Evolutionary conservation across 2,888 invertebrate genomes (phyloP).

Genomic region (Drosophila robusta): DNA sequence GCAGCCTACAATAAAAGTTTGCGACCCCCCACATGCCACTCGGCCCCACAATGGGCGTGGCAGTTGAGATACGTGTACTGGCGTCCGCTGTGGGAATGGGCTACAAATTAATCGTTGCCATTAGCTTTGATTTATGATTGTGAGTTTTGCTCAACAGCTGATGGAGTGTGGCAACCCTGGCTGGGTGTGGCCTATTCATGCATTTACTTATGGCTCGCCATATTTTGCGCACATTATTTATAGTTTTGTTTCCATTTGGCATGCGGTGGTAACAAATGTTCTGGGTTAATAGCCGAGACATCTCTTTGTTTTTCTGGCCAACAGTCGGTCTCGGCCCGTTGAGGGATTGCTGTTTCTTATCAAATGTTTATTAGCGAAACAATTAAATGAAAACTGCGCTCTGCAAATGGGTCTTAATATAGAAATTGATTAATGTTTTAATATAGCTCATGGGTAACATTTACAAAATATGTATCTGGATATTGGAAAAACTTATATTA

Average conservation of each 20-base stretch:
- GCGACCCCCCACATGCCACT: background rate
- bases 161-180: constrained; percentile 19
- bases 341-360: constrained; percentile 1
- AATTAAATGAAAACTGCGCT: background rate
- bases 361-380: constrained; percentile 1
- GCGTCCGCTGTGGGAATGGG: constrained; percentile 28
- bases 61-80: constrained; percentile 4
- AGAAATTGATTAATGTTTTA: background rate
- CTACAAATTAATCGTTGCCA: constrained; percentile 72
- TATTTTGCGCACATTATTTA: constrained; percentile 72
- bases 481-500: too few species aligned
- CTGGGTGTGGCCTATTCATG: constrained; percentile 25
- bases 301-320: constrained; percentile 20
- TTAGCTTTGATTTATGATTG: constrained; percentile 71
- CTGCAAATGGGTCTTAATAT: background rate
- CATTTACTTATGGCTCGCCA: constrained; percentile 53
- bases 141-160: constrained; percentile 35
- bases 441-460: too few species aligned
- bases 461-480: too few species aligned
- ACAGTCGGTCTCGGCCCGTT: background rate
- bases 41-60: constrained; percentile 14
- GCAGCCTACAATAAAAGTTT: constrained; percentile 32
- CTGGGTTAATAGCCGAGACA: constrained; percentile 54
- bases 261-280: constrained; percentile 61
- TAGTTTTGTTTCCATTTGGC: constrained; percentile 54